These are phyloP conservation scores for Scatophagus argus DNA, from an alignment of 2,113 vertebrate species.

Conservation along the genomic window DNA sequence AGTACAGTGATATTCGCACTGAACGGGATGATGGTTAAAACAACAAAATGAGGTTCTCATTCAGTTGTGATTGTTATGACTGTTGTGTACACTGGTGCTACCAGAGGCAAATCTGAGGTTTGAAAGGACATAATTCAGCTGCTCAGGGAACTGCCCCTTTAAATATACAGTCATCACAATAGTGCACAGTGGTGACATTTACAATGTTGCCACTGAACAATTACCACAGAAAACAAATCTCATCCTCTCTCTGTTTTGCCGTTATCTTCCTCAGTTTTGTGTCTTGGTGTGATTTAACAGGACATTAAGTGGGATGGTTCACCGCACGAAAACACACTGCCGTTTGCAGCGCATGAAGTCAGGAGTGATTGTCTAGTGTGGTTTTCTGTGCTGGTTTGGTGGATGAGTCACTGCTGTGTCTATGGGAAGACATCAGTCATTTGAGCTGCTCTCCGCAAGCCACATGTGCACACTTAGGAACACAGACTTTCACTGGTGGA, in stretches of 20 bases:
- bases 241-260: conserved; percentile 20
- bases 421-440: conserved; percentile 70
- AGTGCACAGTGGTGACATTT: conserved; percentile 64
- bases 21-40: not conserved
- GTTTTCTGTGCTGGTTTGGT: conserved; percentile 53
- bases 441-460: conserved; percentile 45
- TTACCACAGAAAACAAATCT: conserved; percentile 64
- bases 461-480: conserved; percentile 29
- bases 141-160: conserved; percentile 22
- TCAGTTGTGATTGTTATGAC: conserved; percentile 8
- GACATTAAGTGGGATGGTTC: conserved; percentile 54
- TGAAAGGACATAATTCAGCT: conserved; percentile 21
- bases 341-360: conserved; percentile 15
- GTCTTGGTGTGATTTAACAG: conserved; percentile 59
- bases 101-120: not conserved
- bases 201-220: conserved; percentile 53
- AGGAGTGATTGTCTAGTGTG: conserved; percentile 66
- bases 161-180: conserved; percentile 42
- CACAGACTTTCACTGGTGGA: conserved; percentile 34
- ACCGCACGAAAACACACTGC: conserved; percentile 55
- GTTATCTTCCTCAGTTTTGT: conserved; percentile 32
- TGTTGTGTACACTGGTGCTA: not conserved
- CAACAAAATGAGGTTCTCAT: too few relatives aligned
- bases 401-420: conserved; percentile 70
- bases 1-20: not conserved